Evolutionary conservation across 2,888 invertebrate species (phyloP).

Genomic region (Bellardia bayeri): DNA sequence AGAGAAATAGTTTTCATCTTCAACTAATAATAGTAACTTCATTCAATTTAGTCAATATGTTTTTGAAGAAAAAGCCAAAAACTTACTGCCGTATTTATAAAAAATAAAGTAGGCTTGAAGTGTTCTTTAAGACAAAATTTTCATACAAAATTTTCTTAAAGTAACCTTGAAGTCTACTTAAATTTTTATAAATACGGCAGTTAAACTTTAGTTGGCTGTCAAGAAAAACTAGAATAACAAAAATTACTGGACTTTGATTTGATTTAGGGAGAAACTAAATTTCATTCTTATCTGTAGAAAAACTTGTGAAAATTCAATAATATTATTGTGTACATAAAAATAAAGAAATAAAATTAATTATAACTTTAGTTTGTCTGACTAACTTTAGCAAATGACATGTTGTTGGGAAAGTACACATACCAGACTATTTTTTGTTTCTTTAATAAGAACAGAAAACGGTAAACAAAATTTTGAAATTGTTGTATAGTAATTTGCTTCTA

Average conservation of each 20-base stretch:
- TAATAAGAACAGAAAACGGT: too few relatives aligned
- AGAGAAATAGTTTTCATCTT: too few relatives aligned
- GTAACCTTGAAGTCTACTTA: too few relatives aligned
- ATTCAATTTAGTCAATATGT: neutral
- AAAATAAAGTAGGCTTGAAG: too few relatives aligned
- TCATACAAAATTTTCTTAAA: too few relatives aligned
- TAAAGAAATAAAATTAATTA: constrained; percentile 26
- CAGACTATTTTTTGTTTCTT: too few relatives aligned
- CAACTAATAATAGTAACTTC: neutral
- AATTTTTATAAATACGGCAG: too few relatives aligned
- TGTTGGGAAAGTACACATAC: neutral
- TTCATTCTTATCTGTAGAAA: neutral
- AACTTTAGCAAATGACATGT: neutral
- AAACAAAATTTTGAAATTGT: too few relatives aligned
- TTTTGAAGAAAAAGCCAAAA: too few relatives aligned
- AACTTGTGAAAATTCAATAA: constrained; percentile 30
- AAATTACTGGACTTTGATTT: constrained; percentile 36
- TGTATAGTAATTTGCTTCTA: too few relatives aligned
- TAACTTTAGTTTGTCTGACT: neutral
- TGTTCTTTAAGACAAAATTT: too few relatives aligned
- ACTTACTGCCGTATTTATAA: too few relatives aligned
- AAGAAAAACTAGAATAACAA: neutral
- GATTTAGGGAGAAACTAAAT: neutral
- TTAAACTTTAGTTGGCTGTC: constrained; percentile 5
- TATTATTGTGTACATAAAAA: constrained; percentile 33